These are phyloP conservation scores for Gymnothorax reevesii DNA, from an alignment of 2,797 vertebrate genomes.

Conservation along the genomic window DNA sequence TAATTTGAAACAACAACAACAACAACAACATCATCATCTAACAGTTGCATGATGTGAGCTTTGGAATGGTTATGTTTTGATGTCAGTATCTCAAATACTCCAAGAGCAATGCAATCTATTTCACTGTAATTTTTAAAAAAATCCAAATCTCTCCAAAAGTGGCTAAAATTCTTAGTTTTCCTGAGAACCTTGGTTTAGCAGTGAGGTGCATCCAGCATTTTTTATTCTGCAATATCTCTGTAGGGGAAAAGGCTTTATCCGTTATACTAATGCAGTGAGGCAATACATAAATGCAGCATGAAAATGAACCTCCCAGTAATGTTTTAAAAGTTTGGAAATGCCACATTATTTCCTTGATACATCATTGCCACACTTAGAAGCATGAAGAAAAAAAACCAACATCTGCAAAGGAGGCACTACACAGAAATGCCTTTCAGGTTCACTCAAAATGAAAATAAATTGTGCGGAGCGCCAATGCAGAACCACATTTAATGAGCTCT, in stretches of 20 bases:
- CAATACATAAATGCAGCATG: not conserved
- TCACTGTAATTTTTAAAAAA: too few species aligned
- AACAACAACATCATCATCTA: too few species aligned
- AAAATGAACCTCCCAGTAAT: not conserved
- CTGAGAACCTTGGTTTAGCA: not conserved
- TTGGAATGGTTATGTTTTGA: not conserved
- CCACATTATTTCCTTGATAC: not conserved
- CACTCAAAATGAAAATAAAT: not conserved
- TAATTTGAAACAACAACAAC: not conserved
- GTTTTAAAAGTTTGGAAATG: not conserved
- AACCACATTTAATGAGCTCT: not conserved
- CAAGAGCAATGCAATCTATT: not conserved
- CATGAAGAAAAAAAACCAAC: too few species aligned
- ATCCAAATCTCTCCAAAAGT: not conserved
- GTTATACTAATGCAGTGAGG: not conserved
- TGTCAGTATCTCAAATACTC: not conserved
- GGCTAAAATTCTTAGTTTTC: not conserved
- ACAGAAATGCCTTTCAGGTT: not conserved
- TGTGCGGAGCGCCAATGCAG: not conserved
- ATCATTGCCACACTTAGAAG: not conserved
- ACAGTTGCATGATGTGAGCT: not conserved
- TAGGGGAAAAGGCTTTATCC: not conserved
- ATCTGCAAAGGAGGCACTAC: not conserved
- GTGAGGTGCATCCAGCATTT: not conserved
- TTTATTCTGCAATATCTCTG: not conserved